These are phyloP conservation scores for Helicolenus hilgendorfi DNA, from an alignment of 2,797 vertebrate species.

Conservation along the genomic window DNA sequence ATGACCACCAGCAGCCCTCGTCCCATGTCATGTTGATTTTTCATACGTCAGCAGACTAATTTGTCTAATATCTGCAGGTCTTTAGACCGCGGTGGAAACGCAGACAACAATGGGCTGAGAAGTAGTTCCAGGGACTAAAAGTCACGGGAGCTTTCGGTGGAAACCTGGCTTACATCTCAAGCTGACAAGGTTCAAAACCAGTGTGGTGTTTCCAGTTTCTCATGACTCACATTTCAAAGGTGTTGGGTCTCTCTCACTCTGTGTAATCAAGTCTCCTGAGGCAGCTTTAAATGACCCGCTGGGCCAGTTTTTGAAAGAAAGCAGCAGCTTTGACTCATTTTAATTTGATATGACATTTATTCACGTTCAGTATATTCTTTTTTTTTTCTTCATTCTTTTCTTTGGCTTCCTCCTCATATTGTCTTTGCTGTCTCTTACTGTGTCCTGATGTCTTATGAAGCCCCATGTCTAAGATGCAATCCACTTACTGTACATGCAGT, in stretches of 20 bases:
- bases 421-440: background rate
- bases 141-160: too few species aligned
- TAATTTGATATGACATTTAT: background rate
- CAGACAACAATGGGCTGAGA: too few species aligned
- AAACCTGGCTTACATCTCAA: background rate
- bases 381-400: background rate
- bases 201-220: conserved; percentile 12
- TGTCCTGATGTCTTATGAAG: background rate
- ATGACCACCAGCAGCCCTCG: too few species aligned
- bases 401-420: background rate
- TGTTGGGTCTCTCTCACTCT: background rate
- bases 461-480: background rate
- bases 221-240: background rate
- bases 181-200: background rate
- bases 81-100: too few species aligned
- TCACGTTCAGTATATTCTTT: background rate
- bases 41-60: too few species aligned
- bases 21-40: too few species aligned
- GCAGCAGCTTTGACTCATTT: background rate
- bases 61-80: too few species aligned
- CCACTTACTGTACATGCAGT: background rate
- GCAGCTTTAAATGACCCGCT: background rate
- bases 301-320: background rate
- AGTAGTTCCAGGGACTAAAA: too few species aligned
- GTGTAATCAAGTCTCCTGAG: background rate